Base-by-base conservation (phyloP, 1,140 invertebrate species). In the Pseudomyrmex concolor region DNA sequence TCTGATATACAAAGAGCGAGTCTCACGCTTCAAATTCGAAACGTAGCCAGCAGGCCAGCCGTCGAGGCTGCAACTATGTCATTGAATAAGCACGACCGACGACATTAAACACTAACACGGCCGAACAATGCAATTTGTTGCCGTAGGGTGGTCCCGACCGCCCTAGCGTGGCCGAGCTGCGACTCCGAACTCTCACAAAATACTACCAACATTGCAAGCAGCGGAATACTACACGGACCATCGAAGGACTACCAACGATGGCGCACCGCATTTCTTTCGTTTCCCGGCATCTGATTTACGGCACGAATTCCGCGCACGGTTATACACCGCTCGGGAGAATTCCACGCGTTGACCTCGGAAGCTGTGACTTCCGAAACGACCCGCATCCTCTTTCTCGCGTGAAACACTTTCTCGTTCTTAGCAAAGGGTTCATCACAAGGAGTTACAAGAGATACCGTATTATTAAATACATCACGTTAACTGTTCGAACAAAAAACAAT, bases 81-180 rank as follows among this genome's bases (percentile, higher is more conserved):
- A 34, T 34, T 34, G 34, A 34, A 34, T 34, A 34, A 34, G 34
- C 34, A 34, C 34, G 34, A 34, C 34, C 34, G 34, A 34, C 34
- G 34, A 34, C 34, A 34, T 0, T 34, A 5, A 51, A 19, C 34
- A 34, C 85, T 70, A 63, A 64, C 10, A 64, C 10, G 13, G 15
- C 17, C 85, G 85, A 91, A 91, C 89, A 91, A 91, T 91, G 90
- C 89, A 91, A 91, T 91, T 90, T 91, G 90, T 91, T 89, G 88
- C 85, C 74, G 55, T 74, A 64, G 83, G 80, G 85, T 88, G 85
- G 88, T 88, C 74, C 80, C 9, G 17, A 70, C 0, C 67, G 62
- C 70, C 51, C 22, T 62, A 68, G 50, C 50, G 50, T 12, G 50
- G 50, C 50, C 9, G 13, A 51, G 67, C 57, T 19, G 54, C 45